Conservation (phyloP, 2,797 vertebrate genomes). For the Anisognathus igniventris region DNA sequence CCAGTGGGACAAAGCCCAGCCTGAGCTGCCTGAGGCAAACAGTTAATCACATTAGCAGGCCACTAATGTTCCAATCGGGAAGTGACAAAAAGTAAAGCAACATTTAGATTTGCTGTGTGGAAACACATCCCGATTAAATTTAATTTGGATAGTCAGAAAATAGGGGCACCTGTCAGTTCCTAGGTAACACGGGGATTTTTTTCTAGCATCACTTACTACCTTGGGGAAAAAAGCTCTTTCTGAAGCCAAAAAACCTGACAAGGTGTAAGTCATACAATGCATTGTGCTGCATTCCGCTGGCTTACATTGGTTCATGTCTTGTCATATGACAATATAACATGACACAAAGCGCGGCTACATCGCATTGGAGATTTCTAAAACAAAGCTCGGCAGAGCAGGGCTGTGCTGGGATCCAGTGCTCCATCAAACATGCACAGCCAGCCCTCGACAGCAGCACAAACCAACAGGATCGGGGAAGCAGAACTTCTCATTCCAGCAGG, state of each 20-base stretch:
- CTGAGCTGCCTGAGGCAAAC: slow-evolving; percentile 69
- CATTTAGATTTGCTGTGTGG: slow-evolving; percentile 6
- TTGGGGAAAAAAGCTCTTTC: slow-evolving; percentile 50
- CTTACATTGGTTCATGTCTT: slow-evolving; percentile 69
- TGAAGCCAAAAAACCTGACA: slow-evolving; percentile 59
- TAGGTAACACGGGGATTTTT: slow-evolving; percentile 50
- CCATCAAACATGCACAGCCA: slow-evolving; percentile 62
- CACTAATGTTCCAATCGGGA: slow-evolving; percentile 41
- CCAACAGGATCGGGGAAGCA: slow-evolving; percentile 21
- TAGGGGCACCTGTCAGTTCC: slow-evolving; percentile 57
- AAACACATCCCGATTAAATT: slow-evolving; percentile 44
- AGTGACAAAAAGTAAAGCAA: slow-evolving; percentile 49
- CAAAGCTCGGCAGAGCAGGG: slow-evolving; percentile 56
- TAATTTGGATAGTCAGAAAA: slow-evolving; percentile 68
- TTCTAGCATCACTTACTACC: slow-evolving; percentile 61
- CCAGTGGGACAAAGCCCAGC: slow-evolving; percentile 69
- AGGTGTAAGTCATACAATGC: slow-evolving; percentile 64
- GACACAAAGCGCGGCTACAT: slow-evolving; percentile 67
- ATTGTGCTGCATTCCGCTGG: slow-evolving; percentile 52
- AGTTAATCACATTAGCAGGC: slow-evolving; percentile 64
- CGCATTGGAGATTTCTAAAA: slow-evolving; percentile 70
- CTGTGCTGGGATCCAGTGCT: background rate
- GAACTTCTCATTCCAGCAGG: slow-evolving; percentile 51
- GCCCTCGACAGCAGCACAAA: background rate
- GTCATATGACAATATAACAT: slow-evolving; percentile 74